A percentile compares a stretch with the other conserved stretches of the same genome.
Conservation (phyloP, 2,113 vertebrate species). For the Xyrauchen texanus region DNA sequence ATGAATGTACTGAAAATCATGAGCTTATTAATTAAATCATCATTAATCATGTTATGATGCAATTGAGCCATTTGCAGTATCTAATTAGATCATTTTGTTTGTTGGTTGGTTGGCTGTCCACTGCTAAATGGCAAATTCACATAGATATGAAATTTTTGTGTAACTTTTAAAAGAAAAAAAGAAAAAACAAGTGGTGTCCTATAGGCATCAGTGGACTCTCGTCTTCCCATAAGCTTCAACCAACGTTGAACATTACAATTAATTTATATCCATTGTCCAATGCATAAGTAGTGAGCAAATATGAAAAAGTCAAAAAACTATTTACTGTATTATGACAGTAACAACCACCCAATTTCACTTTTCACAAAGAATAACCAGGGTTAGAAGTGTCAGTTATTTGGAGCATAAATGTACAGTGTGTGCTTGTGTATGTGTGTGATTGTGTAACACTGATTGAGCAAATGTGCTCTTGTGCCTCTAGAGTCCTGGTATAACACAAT, state of each 20-base stretch:
- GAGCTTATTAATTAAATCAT: constrained; percentile 13
- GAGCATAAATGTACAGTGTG: neutral
- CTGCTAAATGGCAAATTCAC: constrained; percentile 48
- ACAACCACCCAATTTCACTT: too few species aligned
- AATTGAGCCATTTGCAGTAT: neutral
- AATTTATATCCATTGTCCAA: too few species aligned
- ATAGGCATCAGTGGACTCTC: too few species aligned
- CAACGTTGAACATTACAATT: too few species aligned
- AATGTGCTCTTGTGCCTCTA: constrained; percentile 4
- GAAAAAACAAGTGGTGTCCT: neutral
- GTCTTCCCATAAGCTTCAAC: too few species aligned
- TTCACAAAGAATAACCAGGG: too few species aligned
- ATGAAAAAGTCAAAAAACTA: too few species aligned
- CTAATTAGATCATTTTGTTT: constrained; percentile 37
- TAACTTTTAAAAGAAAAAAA: constrained; percentile 56
- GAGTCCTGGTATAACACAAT: too few species aligned
- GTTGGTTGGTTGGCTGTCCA: constrained; percentile 42
- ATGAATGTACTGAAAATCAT: neutral
- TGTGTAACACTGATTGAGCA: constrained; percentile 37
- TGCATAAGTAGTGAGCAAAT: too few species aligned
- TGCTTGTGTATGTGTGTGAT: constrained; percentile 41
- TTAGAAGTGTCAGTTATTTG: constrained; percentile 2
- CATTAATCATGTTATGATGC: neutral
- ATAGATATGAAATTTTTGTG: constrained; percentile 59
- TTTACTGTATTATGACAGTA: too few species aligned